Evolutionary conservation across 1,140 invertebrate genomes (phyloP).

Genomic region (Prorops nasuta): DNA sequence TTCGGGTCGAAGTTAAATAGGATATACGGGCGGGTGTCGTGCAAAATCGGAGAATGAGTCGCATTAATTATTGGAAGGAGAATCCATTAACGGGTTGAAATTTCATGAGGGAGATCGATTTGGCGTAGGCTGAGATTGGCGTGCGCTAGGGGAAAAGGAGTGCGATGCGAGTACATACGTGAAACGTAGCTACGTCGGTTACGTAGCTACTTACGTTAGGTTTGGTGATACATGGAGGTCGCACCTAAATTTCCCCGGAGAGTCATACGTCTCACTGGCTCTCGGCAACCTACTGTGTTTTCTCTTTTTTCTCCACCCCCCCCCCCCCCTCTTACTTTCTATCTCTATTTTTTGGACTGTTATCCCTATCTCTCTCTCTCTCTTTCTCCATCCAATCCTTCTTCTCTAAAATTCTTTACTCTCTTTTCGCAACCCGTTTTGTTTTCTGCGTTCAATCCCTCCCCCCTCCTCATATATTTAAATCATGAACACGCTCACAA

Average conservation of each 20-base stretch:
- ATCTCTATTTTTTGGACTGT: background rate
- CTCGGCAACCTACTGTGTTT: constrained; percentile 12
- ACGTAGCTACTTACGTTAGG: constrained; percentile 37
- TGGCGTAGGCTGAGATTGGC: no score
- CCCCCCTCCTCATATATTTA: no score
- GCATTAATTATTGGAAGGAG: no score
- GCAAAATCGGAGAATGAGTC: no score
- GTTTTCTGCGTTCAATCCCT: no score
- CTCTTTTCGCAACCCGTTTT: no score
- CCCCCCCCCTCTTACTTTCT: background rate
- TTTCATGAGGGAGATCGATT: no score
- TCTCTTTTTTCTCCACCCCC: background rate
- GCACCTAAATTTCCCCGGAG: constrained; percentile 42
- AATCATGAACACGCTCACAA: no score
- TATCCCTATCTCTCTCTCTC: background rate
- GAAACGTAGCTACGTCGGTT: constrained; percentile 30
- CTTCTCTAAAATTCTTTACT: no score
- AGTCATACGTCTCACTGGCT: constrained; percentile 33
- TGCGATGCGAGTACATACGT: constrained; percentile 8
- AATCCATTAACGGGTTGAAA: no score
- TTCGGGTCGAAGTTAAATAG: no score
- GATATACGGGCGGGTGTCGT: no score
- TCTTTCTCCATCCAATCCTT: background rate
- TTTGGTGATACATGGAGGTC: constrained; percentile 43
- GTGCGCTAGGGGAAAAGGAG: background rate